Evolutionary conservation across 2,113 vertebrate genomes (phyloP).

Genomic region (Phocoena sinus): DNA sequence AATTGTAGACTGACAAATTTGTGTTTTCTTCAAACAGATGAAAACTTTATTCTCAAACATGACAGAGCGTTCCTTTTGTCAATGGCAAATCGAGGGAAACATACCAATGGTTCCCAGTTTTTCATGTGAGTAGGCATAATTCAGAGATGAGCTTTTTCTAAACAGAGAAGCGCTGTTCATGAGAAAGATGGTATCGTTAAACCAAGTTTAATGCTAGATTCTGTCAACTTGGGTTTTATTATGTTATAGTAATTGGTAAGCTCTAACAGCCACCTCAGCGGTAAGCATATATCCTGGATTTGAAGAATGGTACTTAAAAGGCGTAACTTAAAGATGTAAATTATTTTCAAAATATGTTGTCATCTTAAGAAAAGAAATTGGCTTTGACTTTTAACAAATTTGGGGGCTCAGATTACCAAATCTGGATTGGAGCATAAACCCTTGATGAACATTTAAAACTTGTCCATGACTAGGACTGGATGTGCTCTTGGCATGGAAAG

Average conservation of each 20-base stretch:
- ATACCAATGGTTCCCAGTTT: conserved; percentile 99
- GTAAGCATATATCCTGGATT: conserved; percentile 1
- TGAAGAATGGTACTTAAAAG: conserved; percentile 25
- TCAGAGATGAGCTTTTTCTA: conserved; percentile 71
- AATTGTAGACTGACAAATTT: conserved; percentile 72
- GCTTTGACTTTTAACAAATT: background rate
- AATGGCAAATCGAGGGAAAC: conserved; percentile 99
- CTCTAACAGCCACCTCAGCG: background rate
- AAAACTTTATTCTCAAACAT: conserved; percentile 99
- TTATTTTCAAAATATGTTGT: conserved; percentile 26
- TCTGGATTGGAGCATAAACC: background rate
- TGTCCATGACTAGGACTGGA: background rate
- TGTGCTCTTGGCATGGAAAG: background rate
- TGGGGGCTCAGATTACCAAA: background rate
- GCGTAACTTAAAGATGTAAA: background rate
- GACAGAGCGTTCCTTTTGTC: conserved; percentile 99
- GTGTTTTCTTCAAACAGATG: conserved; percentile 91
- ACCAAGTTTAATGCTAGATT: conserved; percentile 23
- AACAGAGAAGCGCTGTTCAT: conserved; percentile 84
- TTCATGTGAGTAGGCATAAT: conserved; percentile 94
- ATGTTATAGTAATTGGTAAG: background rate
- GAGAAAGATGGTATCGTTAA: conserved; percentile 81
- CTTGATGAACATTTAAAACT: background rate
- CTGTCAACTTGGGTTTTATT: background rate
- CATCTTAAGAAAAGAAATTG: conserved; percentile 15